These are phyloP conservation scores for Microctenopoma steveboyesi DNA, from an alignment of 2,797 vertebrate species.

Conservation along the genomic window DNA sequence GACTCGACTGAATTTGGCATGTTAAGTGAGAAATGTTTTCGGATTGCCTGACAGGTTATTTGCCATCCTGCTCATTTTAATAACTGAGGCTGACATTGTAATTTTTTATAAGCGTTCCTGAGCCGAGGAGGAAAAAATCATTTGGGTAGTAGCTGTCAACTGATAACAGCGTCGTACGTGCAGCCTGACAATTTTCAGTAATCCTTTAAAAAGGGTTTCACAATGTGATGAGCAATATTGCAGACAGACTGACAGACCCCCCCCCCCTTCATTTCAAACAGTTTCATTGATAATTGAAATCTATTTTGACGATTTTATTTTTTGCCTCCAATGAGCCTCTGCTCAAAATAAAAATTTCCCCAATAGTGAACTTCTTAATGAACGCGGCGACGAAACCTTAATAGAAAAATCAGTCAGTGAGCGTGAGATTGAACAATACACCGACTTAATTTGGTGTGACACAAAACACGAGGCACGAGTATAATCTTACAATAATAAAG, in stretches of 20 bases:
- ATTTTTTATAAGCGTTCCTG: conserved; percentile 39
- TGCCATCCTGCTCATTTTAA: conserved; percentile 37
- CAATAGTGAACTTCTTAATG: not conserved
- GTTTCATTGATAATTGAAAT: not conserved
- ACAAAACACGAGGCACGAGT: not conserved
- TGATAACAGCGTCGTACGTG: conserved; percentile 24
- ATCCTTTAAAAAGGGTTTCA: not conserved
- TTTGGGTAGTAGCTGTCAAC: conserved; percentile 35
- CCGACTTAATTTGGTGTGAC: conserved; percentile 1
- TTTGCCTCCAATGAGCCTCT: not conserved
- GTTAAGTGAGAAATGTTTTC: conserved; percentile 49
- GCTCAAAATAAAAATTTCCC: not conserved
- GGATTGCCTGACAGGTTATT: conserved; percentile 32
- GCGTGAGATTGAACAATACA: not conserved
- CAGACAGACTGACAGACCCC: not conserved
- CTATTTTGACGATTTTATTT: not conserved
- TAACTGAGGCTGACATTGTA: conserved; percentile 38
- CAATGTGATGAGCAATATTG: not conserved
- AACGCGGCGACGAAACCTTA: not conserved
- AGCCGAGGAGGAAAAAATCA: conserved; percentile 29
- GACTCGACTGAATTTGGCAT: conserved; percentile 25
- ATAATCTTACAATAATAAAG: not conserved
- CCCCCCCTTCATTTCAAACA: not conserved
- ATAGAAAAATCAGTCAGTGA: conserved; percentile 9
- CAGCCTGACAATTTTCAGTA: not conserved